Evolutionary conservation across 1,140 invertebrate species (phyloP).

Genomic region (Andricus grossulariae): DNA sequence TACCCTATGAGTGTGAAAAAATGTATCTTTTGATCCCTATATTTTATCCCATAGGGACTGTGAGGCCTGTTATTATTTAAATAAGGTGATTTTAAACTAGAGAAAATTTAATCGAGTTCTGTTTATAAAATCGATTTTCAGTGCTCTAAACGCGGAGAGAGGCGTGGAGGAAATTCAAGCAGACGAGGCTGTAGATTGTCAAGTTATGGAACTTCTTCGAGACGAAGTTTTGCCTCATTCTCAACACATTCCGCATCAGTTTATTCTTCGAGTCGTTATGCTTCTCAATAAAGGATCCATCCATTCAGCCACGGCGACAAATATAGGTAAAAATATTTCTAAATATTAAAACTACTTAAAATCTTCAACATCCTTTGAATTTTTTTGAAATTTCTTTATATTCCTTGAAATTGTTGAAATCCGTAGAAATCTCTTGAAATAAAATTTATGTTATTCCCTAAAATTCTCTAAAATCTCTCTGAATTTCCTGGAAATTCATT

Average conservation of each 20-base stretch:
- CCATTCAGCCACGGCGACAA: slow-evolving; percentile 86
- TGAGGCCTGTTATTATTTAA: too few species aligned
- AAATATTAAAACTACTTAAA: neutral
- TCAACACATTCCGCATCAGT: slow-evolving; percentile 87
- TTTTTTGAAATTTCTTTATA: too few species aligned
- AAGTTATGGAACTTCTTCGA: slow-evolving; percentile 89
- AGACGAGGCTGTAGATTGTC: slow-evolving; percentile 91
- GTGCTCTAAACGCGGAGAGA: slow-evolving; percentile 78
- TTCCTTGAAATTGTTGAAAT: too few species aligned
- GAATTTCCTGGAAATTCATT: too few species aligned
- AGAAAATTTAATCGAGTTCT: neutral
- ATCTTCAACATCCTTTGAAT: too few species aligned
- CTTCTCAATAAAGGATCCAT: slow-evolving; percentile 96
- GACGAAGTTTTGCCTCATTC: slow-evolving; percentile 92
- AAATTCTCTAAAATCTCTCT: too few species aligned
- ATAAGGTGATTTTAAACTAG: too few species aligned
- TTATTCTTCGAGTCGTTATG: slow-evolving; percentile 91
- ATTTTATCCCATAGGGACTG: too few species aligned
- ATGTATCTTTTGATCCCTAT: too few species aligned
- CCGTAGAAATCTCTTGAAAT: too few species aligned
- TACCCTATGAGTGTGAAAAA: too few species aligned
- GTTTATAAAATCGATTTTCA: slow-evolving; percentile 37
- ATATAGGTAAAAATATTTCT: slow-evolving; percentile 71
- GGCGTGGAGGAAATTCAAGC: slow-evolving; percentile 88
- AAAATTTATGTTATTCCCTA: too few species aligned